These are phyloP conservation scores for Anas georgica DNA, from an alignment of 2,797 vertebrate species.

Conservation along the genomic window DNA sequence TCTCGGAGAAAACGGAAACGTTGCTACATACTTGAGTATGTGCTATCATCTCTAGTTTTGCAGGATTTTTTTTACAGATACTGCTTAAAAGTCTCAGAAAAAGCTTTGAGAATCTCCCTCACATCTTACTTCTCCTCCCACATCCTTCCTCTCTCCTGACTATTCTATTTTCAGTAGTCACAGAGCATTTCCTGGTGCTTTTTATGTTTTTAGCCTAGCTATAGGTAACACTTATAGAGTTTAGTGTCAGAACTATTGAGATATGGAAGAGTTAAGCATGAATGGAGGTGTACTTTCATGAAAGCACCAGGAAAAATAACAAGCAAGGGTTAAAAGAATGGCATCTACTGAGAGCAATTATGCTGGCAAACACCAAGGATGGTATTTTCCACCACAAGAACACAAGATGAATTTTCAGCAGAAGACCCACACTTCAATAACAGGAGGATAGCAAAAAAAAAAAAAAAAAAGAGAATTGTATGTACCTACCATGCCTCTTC, in stretches of 20 bases:
- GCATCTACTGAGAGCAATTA: fast-evolving
- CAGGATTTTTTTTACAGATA: neutral
- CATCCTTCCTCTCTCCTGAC: neutral
- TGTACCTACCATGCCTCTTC: fast-evolving
- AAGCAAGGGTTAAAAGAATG: neutral
- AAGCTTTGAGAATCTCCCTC: neutral
- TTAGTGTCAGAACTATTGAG: neutral
- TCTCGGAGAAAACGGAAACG: fast-evolving
- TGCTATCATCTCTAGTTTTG: neutral
- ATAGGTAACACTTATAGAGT: no score
- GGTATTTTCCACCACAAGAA: neutral
- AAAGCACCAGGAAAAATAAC: neutral
- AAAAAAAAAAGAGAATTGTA: neutral
- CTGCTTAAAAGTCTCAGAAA: neutral
- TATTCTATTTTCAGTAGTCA: neutral
- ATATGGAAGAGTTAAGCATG: fast-evolving
- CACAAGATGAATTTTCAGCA: neutral
- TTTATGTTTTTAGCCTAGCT: neutral
- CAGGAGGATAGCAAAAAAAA: neutral
- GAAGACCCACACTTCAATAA: neutral
- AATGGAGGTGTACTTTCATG: neutral
- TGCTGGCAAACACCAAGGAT: fast-evolving
- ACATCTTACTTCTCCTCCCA: slow-evolving; percentile 8
- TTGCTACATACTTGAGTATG: neutral
- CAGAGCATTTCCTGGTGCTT: neutral